Conservation (phyloP, 2,113 vertebrate species). For the Lipotes vexillifer region DNA sequence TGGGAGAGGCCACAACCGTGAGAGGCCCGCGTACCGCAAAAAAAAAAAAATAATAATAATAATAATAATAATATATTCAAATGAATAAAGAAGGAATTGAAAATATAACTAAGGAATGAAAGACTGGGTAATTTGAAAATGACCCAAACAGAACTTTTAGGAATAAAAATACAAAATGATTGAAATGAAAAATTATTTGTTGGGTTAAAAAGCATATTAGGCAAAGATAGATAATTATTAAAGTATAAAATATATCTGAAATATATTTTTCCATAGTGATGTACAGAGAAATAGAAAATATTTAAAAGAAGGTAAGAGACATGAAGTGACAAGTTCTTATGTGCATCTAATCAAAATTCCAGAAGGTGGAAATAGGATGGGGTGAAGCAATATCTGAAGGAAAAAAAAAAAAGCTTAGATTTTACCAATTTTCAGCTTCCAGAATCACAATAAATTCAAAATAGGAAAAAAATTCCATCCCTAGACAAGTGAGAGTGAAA, state of each 20-base stretch:
- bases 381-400: not conserved
- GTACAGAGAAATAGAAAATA: not conserved
- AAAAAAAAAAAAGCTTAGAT: not conserved
- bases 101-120: not conserved
- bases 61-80: not conserved
- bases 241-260: not conserved
- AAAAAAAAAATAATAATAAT: not conserved
- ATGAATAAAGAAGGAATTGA: not conserved
- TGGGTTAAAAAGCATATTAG: not conserved
- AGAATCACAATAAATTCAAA: not conserved
- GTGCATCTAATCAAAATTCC: not conserved
- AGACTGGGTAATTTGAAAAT: not conserved
- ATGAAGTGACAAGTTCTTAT: not conserved
- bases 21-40: too few species aligned
- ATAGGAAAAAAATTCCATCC: not conserved
- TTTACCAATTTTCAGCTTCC: not conserved
- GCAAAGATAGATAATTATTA: not conserved
- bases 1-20: too few species aligned
- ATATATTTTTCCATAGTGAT: not conserved
- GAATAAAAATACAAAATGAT: not conserved
- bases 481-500: not conserved
- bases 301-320: not conserved
- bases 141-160: not conserved
- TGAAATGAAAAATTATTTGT: not conserved
- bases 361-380: not conserved